Evolutionary conservation across 2,113 vertebrate species (phyloP), one percentile per base, ranked within the genome.

Genomic region (Plecotus auritus): DNA sequence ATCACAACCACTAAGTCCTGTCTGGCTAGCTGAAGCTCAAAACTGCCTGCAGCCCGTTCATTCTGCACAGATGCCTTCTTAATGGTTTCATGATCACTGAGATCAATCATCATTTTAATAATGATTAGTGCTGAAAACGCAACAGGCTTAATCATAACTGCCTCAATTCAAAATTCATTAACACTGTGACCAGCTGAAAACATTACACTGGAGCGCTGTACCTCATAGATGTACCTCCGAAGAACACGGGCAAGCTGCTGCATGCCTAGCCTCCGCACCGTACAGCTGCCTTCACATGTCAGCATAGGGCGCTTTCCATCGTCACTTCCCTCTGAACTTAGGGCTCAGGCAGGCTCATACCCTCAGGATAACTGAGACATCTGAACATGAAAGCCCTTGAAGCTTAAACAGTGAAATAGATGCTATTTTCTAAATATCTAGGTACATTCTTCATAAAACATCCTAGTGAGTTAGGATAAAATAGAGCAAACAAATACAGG

Each of bases 111-210:
- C 89, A 76, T 90, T 94, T 78, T 92, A 96, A 92, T 74, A 94
- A 95, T 93, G 77, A 93, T 92, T 80, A 82, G 49, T 82, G 70
- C n/a, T 92, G 37, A 88, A 69, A 94, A 95, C 82, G 77, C 85
- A 96, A 96, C n/a, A 88, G 78, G 56, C 78, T 95, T 93, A 72
- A 85, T 83, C 83, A 28, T 76, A 91, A 96, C n/a, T 54, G 78
- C 88, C 78, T 96, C 92, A 22, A 92, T 95, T 91, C 90, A 85
- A 93, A 95, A 80, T 76, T 88, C 96, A 93, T 91, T 86, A 95
- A 22, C 42, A 64, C 47, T 45, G n/a, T 76, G 92, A 88, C 92
- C 92, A 56, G 42, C 13, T 73, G 61, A 91, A 90, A 91, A 67
- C 59, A 37, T 22, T 9, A 12, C 5, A 26, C 73, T 69, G 28